Conservation (phyloP, 2,888 invertebrate species). For the Saturnia japonica region DNA sequence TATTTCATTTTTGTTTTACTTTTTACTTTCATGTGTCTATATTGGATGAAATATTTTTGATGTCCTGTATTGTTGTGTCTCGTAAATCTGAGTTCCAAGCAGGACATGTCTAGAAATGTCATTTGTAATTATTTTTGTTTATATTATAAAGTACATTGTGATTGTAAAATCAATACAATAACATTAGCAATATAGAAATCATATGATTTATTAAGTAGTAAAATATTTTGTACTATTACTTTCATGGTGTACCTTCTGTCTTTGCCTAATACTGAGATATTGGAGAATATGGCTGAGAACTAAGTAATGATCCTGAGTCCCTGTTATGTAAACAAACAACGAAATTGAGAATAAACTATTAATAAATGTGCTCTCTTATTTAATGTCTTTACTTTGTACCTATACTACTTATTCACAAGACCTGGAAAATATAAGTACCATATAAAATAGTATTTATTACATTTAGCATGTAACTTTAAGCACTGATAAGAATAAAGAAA, state of each 20-base stretch:
- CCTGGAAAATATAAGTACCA: no score
- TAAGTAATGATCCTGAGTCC: not conserved
- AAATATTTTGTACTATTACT: not conserved
- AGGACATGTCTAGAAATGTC: not conserved
- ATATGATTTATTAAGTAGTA: not conserved
- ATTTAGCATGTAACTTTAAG: not conserved
- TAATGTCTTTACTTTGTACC: slow-evolving; percentile 27
- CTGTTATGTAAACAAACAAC: slow-evolving; percentile 44
- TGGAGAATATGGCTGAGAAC: not conserved
- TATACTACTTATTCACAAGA: not conserved
- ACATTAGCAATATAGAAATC: not conserved
- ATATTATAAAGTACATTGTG: not conserved
- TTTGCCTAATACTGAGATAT: not conserved
- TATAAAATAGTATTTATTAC: not conserved
- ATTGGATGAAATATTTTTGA: no score
- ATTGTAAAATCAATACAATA: not conserved
- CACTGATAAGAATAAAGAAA: no score
- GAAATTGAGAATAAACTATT: slow-evolving; percentile 58
- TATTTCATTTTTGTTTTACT: not conserved
- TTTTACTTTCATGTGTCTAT: no score
- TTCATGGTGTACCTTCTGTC: not conserved
- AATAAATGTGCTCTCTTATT: slow-evolving; percentile 44
- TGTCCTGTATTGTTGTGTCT: not conserved
- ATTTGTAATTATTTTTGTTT: not conserved
- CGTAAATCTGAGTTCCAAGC: not conserved